phyloP scores from a whole-genome alignment of 2,113 vertebrate species.

The Mohoua ochrocephala region DNA sequence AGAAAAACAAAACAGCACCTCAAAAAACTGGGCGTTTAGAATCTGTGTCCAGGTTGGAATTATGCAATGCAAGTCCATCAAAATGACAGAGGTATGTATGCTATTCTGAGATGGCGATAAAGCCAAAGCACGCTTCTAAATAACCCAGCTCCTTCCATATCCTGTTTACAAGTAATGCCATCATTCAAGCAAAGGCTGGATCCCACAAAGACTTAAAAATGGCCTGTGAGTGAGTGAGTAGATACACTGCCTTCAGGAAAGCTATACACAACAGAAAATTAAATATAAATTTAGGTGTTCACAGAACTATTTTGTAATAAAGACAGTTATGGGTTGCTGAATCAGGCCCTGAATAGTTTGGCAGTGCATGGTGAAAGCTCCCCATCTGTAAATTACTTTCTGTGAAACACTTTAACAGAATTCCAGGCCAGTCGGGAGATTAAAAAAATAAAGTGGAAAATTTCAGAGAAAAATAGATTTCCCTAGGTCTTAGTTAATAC shows the following conservation, averaged over 20 bases:
- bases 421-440: neutral
- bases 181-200: neutral
- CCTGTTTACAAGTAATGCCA: neutral
- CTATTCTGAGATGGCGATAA: neutral
- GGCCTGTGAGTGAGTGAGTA: fast-evolving
- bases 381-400: neutral
- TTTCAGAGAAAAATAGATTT: neutral
- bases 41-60: neutral
- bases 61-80: neutral
- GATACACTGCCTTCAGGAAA: neutral
- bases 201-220: neutral
- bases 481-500: neutral
- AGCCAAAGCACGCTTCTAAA: neutral
- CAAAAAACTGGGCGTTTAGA: neutral
- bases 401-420: neutral
- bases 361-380: neutral
- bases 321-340: neutral
- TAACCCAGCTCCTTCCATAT: neutral
- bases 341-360: neutral
- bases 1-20: neutral
- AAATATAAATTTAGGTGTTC: neutral
- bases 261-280: neutral
- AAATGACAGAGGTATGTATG: neutral
- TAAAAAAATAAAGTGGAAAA: neutral
- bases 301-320: neutral